Evolutionary conservation across 1,140 invertebrate species (phyloP), one percentile per base, ranked within the genome.

Genomic region (Zaprionus capensis): DNA sequence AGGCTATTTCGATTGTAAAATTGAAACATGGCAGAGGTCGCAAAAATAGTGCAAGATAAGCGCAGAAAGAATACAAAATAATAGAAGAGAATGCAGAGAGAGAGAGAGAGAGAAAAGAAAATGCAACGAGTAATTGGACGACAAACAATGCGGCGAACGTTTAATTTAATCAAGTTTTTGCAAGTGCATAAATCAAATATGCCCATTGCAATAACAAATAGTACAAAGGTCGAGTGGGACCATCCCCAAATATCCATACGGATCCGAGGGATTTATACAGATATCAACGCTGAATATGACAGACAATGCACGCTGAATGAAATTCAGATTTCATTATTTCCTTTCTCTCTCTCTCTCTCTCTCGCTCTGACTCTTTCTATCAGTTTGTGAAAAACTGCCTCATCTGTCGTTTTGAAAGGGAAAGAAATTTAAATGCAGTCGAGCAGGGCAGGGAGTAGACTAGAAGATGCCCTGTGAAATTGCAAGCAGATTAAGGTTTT

Each of bases 121-220:
- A 51, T 62, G 24, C 46, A 26, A 70, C 73, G 62, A 66, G 62
- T 76, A 68, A 79, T 75, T 81, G 69, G 38, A 62, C 51, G 34
- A 36, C 44, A 71, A 80, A 77, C 65, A 87, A 53, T 74, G 63
- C 38, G 66, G 49, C 44, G 61, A 58, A 49, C 61, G 73, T 80
- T 82, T 82, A 77, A 80, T 86, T 86, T 71, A 69, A 87, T 86
- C 63, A 82, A 82, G 34, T 79, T 76, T 76, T 79, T 49, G 17
- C 55, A 26, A 28, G 67, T 56, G 79, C 76, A 69, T 78, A 70
- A 78, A 85, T 79, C 71, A 74, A 62, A 64, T 57, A 83, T 77
- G 63, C 38, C 34, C 69, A 70, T 36, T 53, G 12, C 51, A 72
- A 72, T 28, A 67, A 44, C 51, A 59, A 63, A 74, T 62, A 65